Evolutionary conservation across 2,888 invertebrate genomes (phyloP).

Genomic region (Endotricha flammealis): DNA sequence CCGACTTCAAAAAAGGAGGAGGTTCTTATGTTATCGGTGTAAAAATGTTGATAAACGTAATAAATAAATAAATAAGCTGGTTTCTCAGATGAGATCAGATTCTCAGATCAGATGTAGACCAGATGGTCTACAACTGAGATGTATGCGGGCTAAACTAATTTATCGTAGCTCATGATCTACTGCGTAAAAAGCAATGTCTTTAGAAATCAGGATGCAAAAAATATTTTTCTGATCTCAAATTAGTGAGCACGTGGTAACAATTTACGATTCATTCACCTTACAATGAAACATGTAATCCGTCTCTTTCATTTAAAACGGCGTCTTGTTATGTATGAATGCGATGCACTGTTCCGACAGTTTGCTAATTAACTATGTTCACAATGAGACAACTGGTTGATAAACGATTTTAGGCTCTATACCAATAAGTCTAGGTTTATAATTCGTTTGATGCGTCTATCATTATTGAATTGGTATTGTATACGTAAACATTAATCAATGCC

Average conservation of each 20-base stretch:
- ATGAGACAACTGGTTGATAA: conserved; percentile 28
- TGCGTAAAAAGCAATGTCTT: no score
- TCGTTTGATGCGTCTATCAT: conserved; percentile 27
- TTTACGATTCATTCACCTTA: conserved; percentile 57
- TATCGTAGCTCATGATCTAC: no score
- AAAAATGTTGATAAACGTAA: no score
- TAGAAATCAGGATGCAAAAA: not conserved
- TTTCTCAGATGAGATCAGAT: no score
- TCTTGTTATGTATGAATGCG: conserved; percentile 43
- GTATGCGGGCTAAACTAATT: no score
- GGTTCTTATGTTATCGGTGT: no score
- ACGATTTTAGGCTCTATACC: conserved; percentile 44
- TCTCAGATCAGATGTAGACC: no score
- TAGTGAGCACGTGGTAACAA: conserved; percentile 33
- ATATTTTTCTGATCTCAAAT: conserved; percentile 22
- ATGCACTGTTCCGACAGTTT: conserved; percentile 50
- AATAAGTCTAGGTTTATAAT: conserved; percentile 32
- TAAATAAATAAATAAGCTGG: no score
- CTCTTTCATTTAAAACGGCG: conserved; percentile 37
- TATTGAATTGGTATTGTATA: conserved; percentile 63
- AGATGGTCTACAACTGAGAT: no score
- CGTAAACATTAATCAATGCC: conserved; percentile 70
- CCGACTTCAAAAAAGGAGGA: no score
- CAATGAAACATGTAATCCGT: conserved; percentile 29
- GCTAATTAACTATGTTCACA: conserved; percentile 61